phyloP scores from a whole-genome alignment of 2,113 vertebrate species.

The Neopipo cinnamomea region DNA sequence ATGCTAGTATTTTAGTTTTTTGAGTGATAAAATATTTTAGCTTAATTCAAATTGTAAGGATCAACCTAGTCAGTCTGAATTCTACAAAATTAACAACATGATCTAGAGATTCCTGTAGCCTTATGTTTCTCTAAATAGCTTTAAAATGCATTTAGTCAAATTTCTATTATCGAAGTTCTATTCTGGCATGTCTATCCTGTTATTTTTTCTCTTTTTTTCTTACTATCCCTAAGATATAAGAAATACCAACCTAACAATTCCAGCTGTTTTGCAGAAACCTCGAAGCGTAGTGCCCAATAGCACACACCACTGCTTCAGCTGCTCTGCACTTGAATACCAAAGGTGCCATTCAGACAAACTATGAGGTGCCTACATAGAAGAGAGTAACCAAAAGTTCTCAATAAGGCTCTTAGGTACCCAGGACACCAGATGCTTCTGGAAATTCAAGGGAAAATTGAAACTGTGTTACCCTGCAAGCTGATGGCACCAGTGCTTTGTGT shows the following conservation, averaged over 20 bases:
- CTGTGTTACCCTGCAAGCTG: not conserved
- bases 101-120: not conserved
- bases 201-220: not conserved
- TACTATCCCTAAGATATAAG: not conserved
- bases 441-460: not conserved
- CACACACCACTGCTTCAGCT: accelerated
- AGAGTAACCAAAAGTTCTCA: not conserved
- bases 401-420: not conserved
- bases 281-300: accelerated
- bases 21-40: not conserved
- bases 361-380: not conserved
- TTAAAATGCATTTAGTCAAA: not conserved
- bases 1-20: not conserved
- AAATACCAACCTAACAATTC: not conserved
- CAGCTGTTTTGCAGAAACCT: not conserved
- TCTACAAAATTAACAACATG: not conserved
- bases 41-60: not conserved
- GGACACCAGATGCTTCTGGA: not conserved
- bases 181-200: not conserved
- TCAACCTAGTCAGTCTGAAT: not conserved
- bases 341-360: not conserved
- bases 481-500: accelerated
- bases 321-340: not conserved
- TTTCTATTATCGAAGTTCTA: not conserved
- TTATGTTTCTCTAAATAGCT: not conserved